phyloP scores from a whole-genome alignment of 2,888 invertebrate species.

The Autographa pulchrina region DNA sequence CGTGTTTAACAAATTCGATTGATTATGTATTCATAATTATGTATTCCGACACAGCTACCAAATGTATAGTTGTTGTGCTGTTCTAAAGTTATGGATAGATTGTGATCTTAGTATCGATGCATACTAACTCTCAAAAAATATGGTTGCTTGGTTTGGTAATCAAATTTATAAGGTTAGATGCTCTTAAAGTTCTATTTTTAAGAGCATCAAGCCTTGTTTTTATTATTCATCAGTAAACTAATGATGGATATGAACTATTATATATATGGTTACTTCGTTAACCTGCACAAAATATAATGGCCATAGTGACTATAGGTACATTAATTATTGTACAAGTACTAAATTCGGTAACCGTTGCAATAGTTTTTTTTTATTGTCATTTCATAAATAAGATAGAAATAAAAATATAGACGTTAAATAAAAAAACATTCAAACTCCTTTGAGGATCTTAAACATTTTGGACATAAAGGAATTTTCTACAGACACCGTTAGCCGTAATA shows the following conservation, averaged over 20 bases:
- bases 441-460: neutral
- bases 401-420: too few relatives aligned
- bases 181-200: too few relatives aligned
- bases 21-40: conserved; percentile 10
- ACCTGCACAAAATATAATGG: neutral
- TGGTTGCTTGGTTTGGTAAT: neutral
- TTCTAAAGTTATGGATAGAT: neutral
- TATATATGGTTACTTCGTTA: too few relatives aligned
- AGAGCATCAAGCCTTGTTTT: too few relatives aligned
- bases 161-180: neutral
- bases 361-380: too few relatives aligned
- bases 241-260: too few relatives aligned
- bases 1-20: conserved; percentile 33
- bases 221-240: too few relatives aligned
- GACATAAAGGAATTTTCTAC: conserved; percentile 5
- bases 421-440: neutral
- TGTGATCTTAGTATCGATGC: neutral
- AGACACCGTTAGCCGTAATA: conserved; percentile 45
- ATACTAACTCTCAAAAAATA: neutral
- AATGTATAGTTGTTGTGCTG: neutral
- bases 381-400: too few relatives aligned
- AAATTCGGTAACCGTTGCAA: too few relatives aligned
- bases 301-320: neutral
- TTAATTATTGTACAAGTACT: neutral
- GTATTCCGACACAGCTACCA: neutral